These are phyloP conservation scores for Leucoma salicis DNA, from an alignment of 2,888 invertebrate genomes.

Conservation along the genomic window DNA sequence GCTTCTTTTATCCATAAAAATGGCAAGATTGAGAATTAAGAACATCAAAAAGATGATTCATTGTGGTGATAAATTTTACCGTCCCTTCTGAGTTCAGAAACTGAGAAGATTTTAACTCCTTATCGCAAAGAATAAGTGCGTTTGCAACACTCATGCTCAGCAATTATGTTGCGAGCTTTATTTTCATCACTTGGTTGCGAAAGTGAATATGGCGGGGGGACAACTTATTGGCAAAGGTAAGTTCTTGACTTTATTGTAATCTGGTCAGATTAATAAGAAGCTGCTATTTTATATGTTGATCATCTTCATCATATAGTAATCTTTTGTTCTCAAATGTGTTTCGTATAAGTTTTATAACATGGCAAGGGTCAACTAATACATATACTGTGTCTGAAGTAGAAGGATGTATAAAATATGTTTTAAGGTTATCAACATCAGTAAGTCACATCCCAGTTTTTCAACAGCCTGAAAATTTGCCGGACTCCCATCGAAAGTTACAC, in stretches of 20 bases:
- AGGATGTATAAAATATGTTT: constrained; percentile 27
- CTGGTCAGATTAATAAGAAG: constrained; percentile 19
- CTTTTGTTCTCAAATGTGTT: constrained; percentile 25
- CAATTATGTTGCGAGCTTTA: constrained; percentile 11
- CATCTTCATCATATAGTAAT: constrained; percentile 12
- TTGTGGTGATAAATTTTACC: constrained; percentile 15
- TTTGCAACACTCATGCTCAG: constrained; percentile 18
- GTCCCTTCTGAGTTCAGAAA: constrained; percentile 8
- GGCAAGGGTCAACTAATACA: constrained; percentile 29
- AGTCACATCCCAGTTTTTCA: constrained; percentile 22
- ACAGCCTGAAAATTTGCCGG: constrained; percentile 22
- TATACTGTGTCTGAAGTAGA: constrained; percentile 15
- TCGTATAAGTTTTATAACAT: constrained; percentile 26
- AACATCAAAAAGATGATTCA: constrained; percentile 10
- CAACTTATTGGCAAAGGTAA: constrained; percentile 21
- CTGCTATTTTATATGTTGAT: constrained; percentile 21
- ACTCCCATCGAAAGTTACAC: constrained; percentile 31
- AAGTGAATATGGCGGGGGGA: constrained; percentile 13
- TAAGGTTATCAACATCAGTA: constrained; percentile 8
- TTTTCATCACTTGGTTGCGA: constrained; percentile 21
- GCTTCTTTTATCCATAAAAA: constrained; percentile 6
- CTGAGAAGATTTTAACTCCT: constrained; percentile 2
- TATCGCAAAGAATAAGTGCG: constrained; percentile 9
- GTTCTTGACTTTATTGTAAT: constrained; percentile 16
- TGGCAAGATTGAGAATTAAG: constrained; percentile 2